Conservation (phyloP, 2,888 invertebrate genomes). For the Stenoptilia bipunctidactyla region DNA sequence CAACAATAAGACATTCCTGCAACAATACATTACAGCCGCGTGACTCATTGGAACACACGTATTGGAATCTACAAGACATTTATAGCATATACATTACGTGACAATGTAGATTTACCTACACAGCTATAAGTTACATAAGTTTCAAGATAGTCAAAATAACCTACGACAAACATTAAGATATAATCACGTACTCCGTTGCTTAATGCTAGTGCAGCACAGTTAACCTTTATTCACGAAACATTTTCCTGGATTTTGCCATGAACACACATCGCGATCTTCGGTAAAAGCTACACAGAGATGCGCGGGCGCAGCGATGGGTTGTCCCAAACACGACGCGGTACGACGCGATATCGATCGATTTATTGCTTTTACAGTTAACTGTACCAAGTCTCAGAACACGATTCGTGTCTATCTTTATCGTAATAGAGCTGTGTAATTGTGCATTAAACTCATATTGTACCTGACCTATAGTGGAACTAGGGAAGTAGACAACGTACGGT, state of each 20-base stretch:
- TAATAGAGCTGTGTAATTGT: background rate
- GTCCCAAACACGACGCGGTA: slow-evolving; percentile 31
- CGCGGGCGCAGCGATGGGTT: slow-evolving; percentile 27
- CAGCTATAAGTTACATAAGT: no score
- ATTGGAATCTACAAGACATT: no score
- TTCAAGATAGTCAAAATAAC: no score
- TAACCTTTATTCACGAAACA: slow-evolving; percentile 20
- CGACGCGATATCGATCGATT: slow-evolving; percentile 30
- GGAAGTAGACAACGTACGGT: background rate
- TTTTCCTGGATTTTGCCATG: slow-evolving; percentile 27
- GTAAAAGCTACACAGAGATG: slow-evolving; percentile 25
- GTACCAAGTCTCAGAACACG: background rate
- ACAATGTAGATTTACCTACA: no score
- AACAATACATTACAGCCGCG: no score
- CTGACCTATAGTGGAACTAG: slow-evolving; percentile 1
- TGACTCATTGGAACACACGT: no score
- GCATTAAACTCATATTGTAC: background rate
- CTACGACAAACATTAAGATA: background rate
- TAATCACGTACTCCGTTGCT: background rate
- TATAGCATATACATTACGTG: no score
- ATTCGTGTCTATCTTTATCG: background rate
- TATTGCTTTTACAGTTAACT: slow-evolving; percentile 30
- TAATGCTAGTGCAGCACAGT: slow-evolving; percentile 1
- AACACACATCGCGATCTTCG: slow-evolving; percentile 28
- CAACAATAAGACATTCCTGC: background rate